phyloP scores from a whole-genome alignment of 2,113 vertebrate species.

The Corythaeola cristata region DNA sequence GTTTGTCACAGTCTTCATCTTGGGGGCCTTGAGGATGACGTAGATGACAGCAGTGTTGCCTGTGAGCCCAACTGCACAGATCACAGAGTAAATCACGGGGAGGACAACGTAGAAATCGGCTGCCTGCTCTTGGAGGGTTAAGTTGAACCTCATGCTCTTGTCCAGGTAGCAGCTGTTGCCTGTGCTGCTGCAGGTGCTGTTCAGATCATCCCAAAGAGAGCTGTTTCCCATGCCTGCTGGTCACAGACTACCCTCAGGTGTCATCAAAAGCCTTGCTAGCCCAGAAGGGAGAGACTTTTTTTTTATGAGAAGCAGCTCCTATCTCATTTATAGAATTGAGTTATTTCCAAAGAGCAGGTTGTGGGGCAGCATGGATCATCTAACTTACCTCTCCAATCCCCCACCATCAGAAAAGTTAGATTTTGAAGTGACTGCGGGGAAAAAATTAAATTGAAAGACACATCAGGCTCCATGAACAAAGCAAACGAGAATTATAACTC shows the following conservation, averaged over 20 bases:
- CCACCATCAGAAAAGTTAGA: neutral
- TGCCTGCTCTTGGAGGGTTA: constrained; percentile 37
- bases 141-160: constrained; percentile 19
- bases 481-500: neutral
- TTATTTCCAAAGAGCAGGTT: neutral
- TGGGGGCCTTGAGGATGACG: constrained; percentile 88
- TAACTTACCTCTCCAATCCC: neutral
- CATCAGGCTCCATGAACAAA: neutral
- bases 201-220: neutral
- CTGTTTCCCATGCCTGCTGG: constrained; percentile 60
- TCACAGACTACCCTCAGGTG: neutral
- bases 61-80: constrained; percentile 86
- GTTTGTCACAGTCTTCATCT: constrained; percentile 91
- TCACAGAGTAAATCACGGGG: constrained; percentile 85
- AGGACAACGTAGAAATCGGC: constrained; percentile 82
- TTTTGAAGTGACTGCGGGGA: neutral
- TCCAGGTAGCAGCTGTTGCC: neutral
- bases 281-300: neutral
- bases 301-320: neutral
- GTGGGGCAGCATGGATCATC: neutral
- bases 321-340: neutral
- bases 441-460: neutral
- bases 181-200: neutral
- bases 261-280: neutral
- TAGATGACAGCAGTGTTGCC: constrained; percentile 90